phyloP scores from a whole-genome alignment of 2,113 vertebrate genomes.

The Balaeniceps rex region DNA sequence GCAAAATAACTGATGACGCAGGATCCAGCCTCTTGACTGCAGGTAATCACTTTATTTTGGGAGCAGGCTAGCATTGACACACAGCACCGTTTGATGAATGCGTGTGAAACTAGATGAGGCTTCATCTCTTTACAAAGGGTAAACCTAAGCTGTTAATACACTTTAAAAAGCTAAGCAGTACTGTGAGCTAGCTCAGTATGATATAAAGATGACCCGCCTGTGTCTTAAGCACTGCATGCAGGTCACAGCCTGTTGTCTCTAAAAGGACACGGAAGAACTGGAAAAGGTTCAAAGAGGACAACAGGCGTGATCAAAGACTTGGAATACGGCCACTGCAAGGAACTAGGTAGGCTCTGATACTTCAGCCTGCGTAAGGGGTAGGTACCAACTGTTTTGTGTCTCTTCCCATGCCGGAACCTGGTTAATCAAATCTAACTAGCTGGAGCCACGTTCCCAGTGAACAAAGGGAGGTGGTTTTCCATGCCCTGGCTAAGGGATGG shows the following conservation, averaged over 20 bases:
- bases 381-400: background rate
- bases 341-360: background rate
- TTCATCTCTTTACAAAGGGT: background rate
- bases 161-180: background rate
- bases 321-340: background rate
- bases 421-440: background rate
- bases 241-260: fast-evolving
- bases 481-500: background rate
- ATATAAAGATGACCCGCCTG: background rate
- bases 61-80: background rate
- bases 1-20: background rate
- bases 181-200: background rate
- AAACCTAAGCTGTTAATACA: background rate
- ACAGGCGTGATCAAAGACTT: background rate
- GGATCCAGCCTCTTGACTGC: background rate
- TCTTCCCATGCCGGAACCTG: background rate
- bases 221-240: background rate
- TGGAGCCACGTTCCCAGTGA: background rate
- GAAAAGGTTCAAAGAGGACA: background rate
- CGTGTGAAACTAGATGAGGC: background rate
- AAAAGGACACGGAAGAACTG: background rate
- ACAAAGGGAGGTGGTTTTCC: background rate
- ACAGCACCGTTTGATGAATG: background rate
- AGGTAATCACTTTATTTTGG: background rate
- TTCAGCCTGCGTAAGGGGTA: background rate